A percentile compares a stretch with the other conserved stretches of the same genome.
Evolutionary conservation across 2,888 invertebrate species (phyloP).

Genomic region (Caenorhabditis wallacei): DNA sequence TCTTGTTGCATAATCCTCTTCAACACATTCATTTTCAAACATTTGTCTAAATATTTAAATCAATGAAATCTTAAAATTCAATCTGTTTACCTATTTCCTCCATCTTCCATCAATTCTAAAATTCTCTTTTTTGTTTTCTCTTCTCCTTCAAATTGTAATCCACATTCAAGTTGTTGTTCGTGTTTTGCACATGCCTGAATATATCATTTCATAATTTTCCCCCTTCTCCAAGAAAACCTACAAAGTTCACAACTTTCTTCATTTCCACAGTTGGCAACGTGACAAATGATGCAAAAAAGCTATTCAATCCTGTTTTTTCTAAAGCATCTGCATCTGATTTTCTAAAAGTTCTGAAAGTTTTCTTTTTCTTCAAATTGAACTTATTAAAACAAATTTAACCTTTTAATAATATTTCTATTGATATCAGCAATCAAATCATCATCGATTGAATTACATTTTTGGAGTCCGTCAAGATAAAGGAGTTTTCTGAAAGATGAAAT

Average conservation of each 20-base stretch:
- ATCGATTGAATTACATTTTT: constrained; percentile 67
- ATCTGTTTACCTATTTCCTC: constrained; percentile 30
- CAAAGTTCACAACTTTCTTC: constrained; percentile 57
- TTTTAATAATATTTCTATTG: constrained; percentile 34
- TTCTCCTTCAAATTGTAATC: constrained; percentile 68
- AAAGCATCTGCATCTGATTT: constrained; percentile 61
- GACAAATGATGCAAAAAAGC: constrained; percentile 69
- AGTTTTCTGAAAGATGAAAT: constrained; percentile 56
- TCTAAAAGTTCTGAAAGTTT: constrained; percentile 41
- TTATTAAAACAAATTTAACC: not conserved
- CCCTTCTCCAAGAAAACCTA: not conserved
- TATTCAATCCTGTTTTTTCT: constrained; percentile 66
- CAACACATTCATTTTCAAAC: constrained; percentile 73
- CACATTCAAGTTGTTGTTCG: constrained; percentile 74
- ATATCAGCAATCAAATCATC: constrained; percentile 50
- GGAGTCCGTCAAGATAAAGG: constrained; percentile 64
- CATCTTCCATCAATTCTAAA: constrained; percentile 68
- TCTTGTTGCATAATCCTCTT: constrained; percentile 63
- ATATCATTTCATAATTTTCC: not conserved
- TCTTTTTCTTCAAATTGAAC: not conserved
- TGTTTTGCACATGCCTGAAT: constrained; percentile 70
- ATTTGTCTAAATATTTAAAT: constrained; percentile 58
- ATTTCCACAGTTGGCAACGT: constrained; percentile 66
- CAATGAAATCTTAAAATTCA: not conserved
- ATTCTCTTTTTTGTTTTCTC: constrained; percentile 65